A percentile compares a stretch with the other conserved stretches of the same genome.
phyloP scores from a whole-genome alignment of 2,888 invertebrate genomes.

The Eledone cirrhosa region DNA sequence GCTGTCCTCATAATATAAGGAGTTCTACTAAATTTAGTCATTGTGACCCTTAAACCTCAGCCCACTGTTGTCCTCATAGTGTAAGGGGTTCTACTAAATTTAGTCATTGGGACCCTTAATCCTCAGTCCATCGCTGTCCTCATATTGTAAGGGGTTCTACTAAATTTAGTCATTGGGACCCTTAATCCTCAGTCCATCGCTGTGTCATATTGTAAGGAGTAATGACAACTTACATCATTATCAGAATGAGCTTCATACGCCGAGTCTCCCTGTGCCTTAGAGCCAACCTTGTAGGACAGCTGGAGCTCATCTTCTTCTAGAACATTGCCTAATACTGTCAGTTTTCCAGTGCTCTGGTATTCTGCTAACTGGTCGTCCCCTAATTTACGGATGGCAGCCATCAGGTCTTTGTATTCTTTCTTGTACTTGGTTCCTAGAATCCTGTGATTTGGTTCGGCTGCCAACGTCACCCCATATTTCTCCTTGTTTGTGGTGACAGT shows the following conservation, averaged over 20 bases:
- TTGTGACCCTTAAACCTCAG: no score
- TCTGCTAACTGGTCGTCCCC: slow-evolving; percentile 76
- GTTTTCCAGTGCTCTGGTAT: slow-evolving; percentile 75
- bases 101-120: no score
- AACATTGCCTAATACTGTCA: slow-evolving; percentile 79
- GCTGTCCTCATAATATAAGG: no score
- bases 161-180: no score
- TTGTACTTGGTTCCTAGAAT: slow-evolving; percentile 87
- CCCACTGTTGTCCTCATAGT: no score
- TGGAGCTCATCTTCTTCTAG: slow-evolving; percentile 68
- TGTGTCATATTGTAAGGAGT: background rate
- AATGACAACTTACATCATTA: slow-evolving; percentile 72
- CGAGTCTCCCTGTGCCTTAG: slow-evolving; percentile 46
- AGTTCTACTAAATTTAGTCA: no score
- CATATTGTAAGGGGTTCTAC: no score
- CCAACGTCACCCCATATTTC: slow-evolving; percentile 87
- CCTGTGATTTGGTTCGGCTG: slow-evolving; percentile 96
- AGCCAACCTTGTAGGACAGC: slow-evolving; percentile 80
- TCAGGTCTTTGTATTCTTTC: slow-evolving; percentile 86
- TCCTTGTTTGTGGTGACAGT: slow-evolving; percentile 88
- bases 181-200: no score
- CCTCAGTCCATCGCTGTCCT: no score
- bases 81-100: no score
- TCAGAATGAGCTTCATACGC: slow-evolving; percentile 89
- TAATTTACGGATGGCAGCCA: slow-evolving; percentile 74